Evolutionary conservation across 2,888 invertebrate species (phyloP), one percentile per base, ranked within the genome.

Genomic region (Rhamphomyia laevipes): DNA sequence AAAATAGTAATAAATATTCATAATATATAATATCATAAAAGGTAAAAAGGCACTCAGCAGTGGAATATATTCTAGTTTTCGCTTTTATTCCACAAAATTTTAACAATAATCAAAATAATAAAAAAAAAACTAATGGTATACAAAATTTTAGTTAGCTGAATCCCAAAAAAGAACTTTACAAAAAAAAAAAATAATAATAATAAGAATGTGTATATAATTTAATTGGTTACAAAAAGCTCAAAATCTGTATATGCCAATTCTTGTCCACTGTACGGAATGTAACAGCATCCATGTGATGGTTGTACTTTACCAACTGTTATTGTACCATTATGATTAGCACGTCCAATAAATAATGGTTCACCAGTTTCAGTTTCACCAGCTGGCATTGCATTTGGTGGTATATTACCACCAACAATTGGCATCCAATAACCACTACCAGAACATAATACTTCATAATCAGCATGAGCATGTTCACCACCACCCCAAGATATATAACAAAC

Each of bases 291-390:
- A 62, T 89, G 89, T 10, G 86, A 86, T 35, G 83, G 81, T 60
- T 91, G 90, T 2, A 91, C 82, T 72, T 91, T 90, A 61, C 90
- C 89, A 23, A 82, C 76, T 21, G 86, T 86, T 43, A 86, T 55
- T 51, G 82, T 78, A 50, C 83, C 86, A 57, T 88, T 86, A 61
- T 89, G 87, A 37, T 75, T 73, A 1, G 82, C 84, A 55, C 89
- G 79, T 15, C 89, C 90, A 35, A 88, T 72, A 68, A 77, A 89
- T 2, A 90, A 74, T 1, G 86, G 78, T 62, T 90, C 90, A 0
- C 88, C 88, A 30, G 84, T 82, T 62, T 84, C 85, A 11, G 78
- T 73, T 61, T 86, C 76, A 10, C 84, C 84, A n/a, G 72, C 79
- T 23, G 81, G 81, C 57, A 88, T 75, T 0, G 88, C 86, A 49